A percentile compares a stretch with the other conserved stretches of the same genome.
Evolutionary conservation across 2,113 vertebrate genomes (phyloP).

Genomic region (Melierax canorus): DNA sequence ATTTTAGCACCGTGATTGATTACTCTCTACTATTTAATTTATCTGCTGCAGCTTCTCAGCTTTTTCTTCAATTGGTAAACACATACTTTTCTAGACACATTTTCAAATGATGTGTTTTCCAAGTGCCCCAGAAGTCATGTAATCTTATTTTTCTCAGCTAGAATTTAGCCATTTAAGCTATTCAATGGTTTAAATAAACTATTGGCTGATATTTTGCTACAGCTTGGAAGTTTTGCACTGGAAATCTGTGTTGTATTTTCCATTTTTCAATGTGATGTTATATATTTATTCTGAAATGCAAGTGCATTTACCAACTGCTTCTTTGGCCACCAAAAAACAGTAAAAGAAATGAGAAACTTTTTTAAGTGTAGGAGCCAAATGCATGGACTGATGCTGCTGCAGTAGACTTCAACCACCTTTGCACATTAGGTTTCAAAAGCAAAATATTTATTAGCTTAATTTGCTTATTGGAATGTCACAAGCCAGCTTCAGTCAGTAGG

Average conservation of each 20-base stretch:
- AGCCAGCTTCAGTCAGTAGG: background rate
- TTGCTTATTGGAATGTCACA: background rate
- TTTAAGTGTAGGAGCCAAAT: background rate
- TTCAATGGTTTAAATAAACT: background rate
- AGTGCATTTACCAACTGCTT: background rate
- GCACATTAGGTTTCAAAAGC: background rate
- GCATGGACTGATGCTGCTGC: background rate
- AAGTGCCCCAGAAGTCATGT: background rate
- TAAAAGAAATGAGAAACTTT: background rate
- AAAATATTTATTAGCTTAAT: background rate
- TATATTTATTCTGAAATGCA: background rate
- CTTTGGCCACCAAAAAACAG: background rate
- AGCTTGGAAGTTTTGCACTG: background rate
- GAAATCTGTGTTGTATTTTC: background rate
- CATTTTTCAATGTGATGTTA: background rate
- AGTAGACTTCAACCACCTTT: background rate
- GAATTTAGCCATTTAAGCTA: background rate
- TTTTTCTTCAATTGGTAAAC: conserved; percentile 22
- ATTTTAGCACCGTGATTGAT: conserved; percentile 44
- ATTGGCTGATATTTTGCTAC: background rate
- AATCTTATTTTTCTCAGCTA: background rate
- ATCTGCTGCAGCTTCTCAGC: background rate
- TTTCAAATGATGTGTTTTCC: background rate
- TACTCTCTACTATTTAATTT: conserved; percentile 49
- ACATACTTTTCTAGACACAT: background rate